Evolutionary conservation across 2,113 vertebrate species (phyloP).

Genomic region (Stictonetta naevosa): DNA sequence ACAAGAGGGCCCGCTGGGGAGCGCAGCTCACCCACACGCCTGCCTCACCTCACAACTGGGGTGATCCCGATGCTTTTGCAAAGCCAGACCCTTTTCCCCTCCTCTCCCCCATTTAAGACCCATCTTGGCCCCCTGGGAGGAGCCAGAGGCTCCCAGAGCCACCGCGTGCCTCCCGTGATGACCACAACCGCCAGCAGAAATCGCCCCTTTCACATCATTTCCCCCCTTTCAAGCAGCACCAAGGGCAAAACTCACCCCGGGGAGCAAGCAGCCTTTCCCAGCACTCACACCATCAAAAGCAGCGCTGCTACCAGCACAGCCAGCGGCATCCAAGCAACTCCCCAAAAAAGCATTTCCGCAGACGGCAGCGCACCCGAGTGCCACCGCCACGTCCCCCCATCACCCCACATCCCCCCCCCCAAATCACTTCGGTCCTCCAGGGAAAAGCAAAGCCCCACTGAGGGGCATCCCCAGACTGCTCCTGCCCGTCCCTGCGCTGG

Average conservation of each 20-base stretch:
- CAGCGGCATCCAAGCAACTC: not conserved
- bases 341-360: fast-evolving
- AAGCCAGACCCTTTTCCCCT: not conserved
- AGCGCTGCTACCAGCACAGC: fast-evolving
- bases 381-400: fast-evolving
- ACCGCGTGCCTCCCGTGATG: fast-evolving
- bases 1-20: fast-evolving
- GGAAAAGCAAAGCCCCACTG: not conserved
- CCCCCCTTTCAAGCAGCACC: not conserved
- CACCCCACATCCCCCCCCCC: not conserved
- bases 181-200: not conserved
- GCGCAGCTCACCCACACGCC: fast-evolving
- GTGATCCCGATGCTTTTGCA: not conserved
- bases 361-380: not conserved
- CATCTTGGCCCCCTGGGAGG: fast-evolving
- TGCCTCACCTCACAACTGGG: fast-evolving
- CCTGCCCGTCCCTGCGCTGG: fast-evolving
- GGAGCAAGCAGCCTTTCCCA: not conserved
- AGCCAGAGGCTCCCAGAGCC: not conserved
- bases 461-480: fast-evolving
- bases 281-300: fast-evolving
- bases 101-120: not conserved
- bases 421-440: not conserved
- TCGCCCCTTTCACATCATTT: fast-evolving
- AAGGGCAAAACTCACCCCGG: not conserved